Conservation (phyloP, 2,797 vertebrate species). For the Sebastes dallii region DNA sequence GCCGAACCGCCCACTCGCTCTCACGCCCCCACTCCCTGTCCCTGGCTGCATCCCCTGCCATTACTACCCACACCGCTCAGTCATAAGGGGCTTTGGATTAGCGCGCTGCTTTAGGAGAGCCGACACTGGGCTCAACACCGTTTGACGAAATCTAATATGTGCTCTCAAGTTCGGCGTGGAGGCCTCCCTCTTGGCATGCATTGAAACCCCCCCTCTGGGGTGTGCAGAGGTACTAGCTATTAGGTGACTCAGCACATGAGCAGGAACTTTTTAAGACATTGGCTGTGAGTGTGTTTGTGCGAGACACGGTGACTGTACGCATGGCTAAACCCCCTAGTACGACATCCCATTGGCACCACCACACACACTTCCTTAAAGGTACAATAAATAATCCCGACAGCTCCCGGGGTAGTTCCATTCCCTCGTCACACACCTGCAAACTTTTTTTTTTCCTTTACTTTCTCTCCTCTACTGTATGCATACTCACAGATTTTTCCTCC, state of each 20-base stretch:
- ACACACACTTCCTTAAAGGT: slow-evolving; percentile 27
- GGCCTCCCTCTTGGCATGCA: slow-evolving; percentile 8
- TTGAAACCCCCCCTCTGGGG: neutral
- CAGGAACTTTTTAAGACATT: slow-evolving; percentile 17
- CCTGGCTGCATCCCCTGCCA: slow-evolving; percentile 12
- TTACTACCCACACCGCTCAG: slow-evolving; percentile 32
- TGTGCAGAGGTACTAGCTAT: slow-evolving; percentile 37
- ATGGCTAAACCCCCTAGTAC: slow-evolving; percentile 25
- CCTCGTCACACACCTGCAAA: neutral
- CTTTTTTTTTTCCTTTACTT: neutral
- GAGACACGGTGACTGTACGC: slow-evolving; percentile 13
- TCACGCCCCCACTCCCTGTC: slow-evolving; percentile 26
- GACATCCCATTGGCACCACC: slow-evolving; percentile 41
- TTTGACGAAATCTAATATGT: slow-evolving; percentile 39
- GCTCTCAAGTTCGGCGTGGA: slow-evolving; percentile 30
- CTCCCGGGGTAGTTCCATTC: slow-evolving; percentile 11
- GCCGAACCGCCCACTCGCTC: slow-evolving; percentile 1
- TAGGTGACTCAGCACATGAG: slow-evolving; percentile 70
- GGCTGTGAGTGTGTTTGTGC: slow-evolving; percentile 17
- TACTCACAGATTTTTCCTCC: slow-evolving; percentile 12
- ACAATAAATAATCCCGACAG: slow-evolving; percentile 51
- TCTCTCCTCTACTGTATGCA: slow-evolving; percentile 12
- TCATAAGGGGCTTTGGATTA: slow-evolving; percentile 45
- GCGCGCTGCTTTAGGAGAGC: neutral
- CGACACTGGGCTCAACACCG: neutral